phyloP scores from a whole-genome alignment of 1,140 invertebrate genomes.

The Drosophila triauraria region DNA sequence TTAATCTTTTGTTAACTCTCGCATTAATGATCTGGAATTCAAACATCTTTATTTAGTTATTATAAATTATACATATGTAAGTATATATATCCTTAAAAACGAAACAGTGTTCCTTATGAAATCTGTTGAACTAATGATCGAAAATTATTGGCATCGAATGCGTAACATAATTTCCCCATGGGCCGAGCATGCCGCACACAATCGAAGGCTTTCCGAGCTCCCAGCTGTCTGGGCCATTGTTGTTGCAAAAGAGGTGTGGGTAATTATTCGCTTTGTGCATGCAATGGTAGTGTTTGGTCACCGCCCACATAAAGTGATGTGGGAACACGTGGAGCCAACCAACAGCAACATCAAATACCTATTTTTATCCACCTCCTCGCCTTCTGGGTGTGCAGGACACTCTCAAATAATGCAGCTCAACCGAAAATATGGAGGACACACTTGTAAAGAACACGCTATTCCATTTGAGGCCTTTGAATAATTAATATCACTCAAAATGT shows the following conservation, averaged over 20 bases:
- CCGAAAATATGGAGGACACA: conserved; percentile 79
- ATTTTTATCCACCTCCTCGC: conserved; percentile 15
- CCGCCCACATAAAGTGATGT: conserved; percentile 42
- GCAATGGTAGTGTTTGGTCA: conserved; percentile 52
- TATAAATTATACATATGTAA: not conserved
- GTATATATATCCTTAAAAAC: not conserved
- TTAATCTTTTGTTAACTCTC: no score
- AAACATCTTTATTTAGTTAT: no score
- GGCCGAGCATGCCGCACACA: conserved; percentile 5
- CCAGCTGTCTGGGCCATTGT: not conserved
- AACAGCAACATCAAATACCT: conserved; percentile 54
- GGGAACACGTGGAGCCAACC: conserved; percentile 3
- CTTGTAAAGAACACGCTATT: conserved; percentile 78
- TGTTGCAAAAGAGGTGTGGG: conserved; percentile 21
- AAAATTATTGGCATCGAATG: conserved; percentile 2
- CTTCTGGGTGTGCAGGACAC: conserved; percentile 41
- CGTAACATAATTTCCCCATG: not conserved
- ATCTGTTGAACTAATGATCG: not conserved
- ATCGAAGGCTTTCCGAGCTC: conserved; percentile 5
- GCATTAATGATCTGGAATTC: no score
- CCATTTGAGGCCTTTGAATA: conserved; percentile 79
- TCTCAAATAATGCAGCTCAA: conserved; percentile 62
- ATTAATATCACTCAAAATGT: conserved; percentile 77
- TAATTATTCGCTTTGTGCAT: conserved; percentile 56
- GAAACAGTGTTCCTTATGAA: not conserved